phyloP scores from a whole-genome alignment of 2,888 invertebrate genomes.

The Tortrix viridana region DNA sequence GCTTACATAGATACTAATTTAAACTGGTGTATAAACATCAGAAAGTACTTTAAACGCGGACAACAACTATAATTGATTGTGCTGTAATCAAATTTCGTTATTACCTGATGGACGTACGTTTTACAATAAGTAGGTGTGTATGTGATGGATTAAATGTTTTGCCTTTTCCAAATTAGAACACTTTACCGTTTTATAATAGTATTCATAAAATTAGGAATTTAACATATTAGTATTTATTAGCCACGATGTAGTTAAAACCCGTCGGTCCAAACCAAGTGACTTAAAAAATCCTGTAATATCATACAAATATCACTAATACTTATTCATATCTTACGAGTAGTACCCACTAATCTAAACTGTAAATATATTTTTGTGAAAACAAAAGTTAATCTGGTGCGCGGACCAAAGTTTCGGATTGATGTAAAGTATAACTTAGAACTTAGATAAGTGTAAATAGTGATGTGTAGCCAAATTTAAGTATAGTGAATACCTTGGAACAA shows the following conservation, averaged over 20 bases:
- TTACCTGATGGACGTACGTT: conserved; percentile 37
- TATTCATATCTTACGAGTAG: conserved; percentile 46
- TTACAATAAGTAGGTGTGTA: conserved; percentile 57
- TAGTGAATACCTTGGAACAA: conserved; percentile 44
- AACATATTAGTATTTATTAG: conserved; percentile 33
- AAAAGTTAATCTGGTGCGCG: conserved; percentile 51
- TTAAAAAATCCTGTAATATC: conserved; percentile 67
- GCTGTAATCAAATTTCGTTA: conserved; percentile 38
- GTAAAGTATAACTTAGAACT: conserved; percentile 44
- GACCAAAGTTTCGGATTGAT: conserved; percentile 60
- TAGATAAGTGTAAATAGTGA: conserved; percentile 44
- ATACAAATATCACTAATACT: conserved; percentile 48
- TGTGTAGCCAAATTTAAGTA: conserved; percentile 55
- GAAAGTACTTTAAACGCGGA: conserved; percentile 2
- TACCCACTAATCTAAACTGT: conserved; percentile 52
- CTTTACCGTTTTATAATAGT: conserved; percentile 47
- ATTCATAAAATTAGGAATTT: conserved; percentile 43
- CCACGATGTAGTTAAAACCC: conserved; percentile 49
- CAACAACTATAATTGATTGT: conserved; percentile 23
- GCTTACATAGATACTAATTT: conserved; percentile 1
- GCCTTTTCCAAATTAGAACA: conserved; percentile 47
- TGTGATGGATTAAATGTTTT: conserved; percentile 57
- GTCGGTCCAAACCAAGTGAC: conserved; percentile 75
- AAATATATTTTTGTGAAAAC: conserved; percentile 46
- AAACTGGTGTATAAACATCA: conserved; percentile 14